Evolutionary conservation across 2,888 invertebrate species (phyloP).

Genomic region (Ectemnius continuus): DNA sequence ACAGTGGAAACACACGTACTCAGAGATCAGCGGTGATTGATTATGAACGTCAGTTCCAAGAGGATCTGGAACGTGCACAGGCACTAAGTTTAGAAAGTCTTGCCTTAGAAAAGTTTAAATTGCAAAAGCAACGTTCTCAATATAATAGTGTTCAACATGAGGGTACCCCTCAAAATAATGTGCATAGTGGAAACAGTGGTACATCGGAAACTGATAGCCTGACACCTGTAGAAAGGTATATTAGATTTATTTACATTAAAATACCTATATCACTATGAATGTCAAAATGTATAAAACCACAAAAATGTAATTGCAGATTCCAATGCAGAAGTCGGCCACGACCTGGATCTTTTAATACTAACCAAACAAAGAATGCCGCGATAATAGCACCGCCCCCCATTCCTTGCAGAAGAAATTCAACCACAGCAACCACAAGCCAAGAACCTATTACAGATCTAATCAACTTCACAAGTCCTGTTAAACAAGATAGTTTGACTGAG

Average conservation of each 20-base stretch:
- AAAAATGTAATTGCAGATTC: constrained; percentile 69
- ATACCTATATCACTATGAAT: neutral
- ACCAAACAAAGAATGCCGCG: constrained; percentile 75
- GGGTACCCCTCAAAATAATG: constrained; percentile 47
- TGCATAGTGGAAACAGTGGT: constrained; percentile 50
- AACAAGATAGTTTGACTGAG: constrained; percentile 70
- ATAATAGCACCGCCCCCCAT: constrained; percentile 79
- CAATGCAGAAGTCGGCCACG: constrained; percentile 81
- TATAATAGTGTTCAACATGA: constrained; percentile 59
- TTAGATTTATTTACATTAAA: constrained; percentile 5
- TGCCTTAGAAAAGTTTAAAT: constrained; percentile 89
- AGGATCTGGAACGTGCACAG: constrained; percentile 92
- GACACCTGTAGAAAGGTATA: constrained; percentile 67
- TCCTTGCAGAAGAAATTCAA: constrained; percentile 75
- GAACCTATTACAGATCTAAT: constrained; percentile 71
- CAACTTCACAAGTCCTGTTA: constrained; percentile 76
- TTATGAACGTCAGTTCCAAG: constrained; percentile 90
- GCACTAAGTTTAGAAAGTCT: constrained; percentile 92
- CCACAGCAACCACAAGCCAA: constrained; percentile 64
- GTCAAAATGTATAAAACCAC: neutral
- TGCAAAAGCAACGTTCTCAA: constrained; percentile 81
- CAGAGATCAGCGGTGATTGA: constrained; percentile 79
- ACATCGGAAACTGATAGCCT: constrained; percentile 65
- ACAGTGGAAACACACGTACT: constrained; percentile 66
- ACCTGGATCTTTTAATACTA: constrained; percentile 80